Evolutionary conservation across 1,140 invertebrate species (phyloP).

Genomic region (Euwallacea similis): DNA sequence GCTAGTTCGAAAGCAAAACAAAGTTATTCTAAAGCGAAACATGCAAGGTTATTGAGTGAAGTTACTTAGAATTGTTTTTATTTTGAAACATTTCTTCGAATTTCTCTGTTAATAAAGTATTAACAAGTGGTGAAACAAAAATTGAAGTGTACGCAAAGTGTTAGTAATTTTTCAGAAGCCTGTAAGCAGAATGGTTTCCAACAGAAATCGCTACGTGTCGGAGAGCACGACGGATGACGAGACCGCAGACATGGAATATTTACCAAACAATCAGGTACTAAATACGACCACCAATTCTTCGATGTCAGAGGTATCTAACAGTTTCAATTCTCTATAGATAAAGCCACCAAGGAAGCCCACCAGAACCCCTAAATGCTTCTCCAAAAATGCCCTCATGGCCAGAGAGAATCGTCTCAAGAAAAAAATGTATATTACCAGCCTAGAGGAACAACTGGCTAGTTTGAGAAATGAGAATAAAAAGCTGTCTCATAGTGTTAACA

Average conservation of each 20-base stretch:
- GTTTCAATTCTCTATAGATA: conserved; percentile 22
- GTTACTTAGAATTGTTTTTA: too few relatives aligned
- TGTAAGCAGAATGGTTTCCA: conserved; percentile 33
- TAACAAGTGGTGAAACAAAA: too few relatives aligned
- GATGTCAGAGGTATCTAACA: conserved; percentile 9
- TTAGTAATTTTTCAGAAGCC: not conserved
- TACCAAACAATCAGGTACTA: conserved; percentile 34
- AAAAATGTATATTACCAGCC: conserved; percentile 59
- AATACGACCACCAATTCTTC: not conserved
- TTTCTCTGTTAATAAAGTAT: too few relatives aligned
- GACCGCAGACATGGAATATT: conserved; percentile 36
- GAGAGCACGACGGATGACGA: conserved; percentile 40
- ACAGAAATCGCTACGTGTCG: conserved; percentile 40
- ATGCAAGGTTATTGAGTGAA: too few relatives aligned
- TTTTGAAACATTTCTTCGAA: too few relatives aligned
- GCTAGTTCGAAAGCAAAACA: too few relatives aligned
- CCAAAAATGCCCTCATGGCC: conserved; percentile 61
- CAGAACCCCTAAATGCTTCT: conserved; percentile 45
- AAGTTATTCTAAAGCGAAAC: too few relatives aligned
- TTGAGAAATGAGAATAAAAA: conserved; percentile 57
- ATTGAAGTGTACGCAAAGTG: too few relatives aligned
- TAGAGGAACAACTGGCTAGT: conserved; percentile 57
- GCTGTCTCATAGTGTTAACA: conserved; percentile 54
- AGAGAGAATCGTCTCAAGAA: conserved; percentile 62
- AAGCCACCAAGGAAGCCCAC: conserved; percentile 32